Evolutionary conservation across 2,888 invertebrate species (phyloP).

Genomic region (Galeopsomyia nigrocyanea): DNA sequence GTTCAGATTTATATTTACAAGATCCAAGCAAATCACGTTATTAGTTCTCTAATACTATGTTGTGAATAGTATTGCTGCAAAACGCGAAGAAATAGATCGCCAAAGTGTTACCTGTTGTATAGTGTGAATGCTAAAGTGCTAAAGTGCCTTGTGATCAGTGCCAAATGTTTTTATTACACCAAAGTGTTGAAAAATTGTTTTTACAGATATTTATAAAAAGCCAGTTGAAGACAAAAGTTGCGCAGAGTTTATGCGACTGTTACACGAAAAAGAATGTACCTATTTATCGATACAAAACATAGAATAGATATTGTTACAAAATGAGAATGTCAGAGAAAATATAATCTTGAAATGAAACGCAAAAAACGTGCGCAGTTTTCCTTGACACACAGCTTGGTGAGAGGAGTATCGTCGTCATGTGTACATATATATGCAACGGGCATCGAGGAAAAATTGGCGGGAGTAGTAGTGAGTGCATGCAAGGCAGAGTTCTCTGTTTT

Average conservation of each 20-base stretch:
- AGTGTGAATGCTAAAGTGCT: slow-evolving; percentile 9
- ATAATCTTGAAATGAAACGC: slow-evolving; percentile 23
- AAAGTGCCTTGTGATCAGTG: slow-evolving; percentile 32
- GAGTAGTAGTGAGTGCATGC: no score
- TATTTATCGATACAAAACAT: slow-evolving; percentile 13
- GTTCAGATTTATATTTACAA: neutral
- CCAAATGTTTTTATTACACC: slow-evolving; percentile 8
- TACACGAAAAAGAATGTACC: slow-evolving; percentile 13
- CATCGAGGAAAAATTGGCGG: neutral
- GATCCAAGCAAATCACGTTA: no score
- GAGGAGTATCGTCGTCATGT: neutral
- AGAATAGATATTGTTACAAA: slow-evolving; percentile 20
- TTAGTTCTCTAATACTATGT: neutral
- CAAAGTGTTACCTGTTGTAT: slow-evolving; percentile 23
- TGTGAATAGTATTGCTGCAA: slow-evolving; percentile 20
- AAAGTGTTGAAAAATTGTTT: slow-evolving; percentile 3
- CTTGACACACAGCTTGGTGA: neutral
- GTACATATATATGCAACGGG: neutral
- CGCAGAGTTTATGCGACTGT: neutral
- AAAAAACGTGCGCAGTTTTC: slow-evolving; percentile 8
- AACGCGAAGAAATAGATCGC: slow-evolving; percentile 1
- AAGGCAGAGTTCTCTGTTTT: slow-evolving; percentile 13
- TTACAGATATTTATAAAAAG: neutral
- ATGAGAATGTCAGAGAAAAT: slow-evolving; percentile 17
- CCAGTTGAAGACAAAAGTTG: neutral